Evolutionary conservation across 2,113 vertebrate genomes (phyloP).

Genomic region (Riparia riparia): DNA sequence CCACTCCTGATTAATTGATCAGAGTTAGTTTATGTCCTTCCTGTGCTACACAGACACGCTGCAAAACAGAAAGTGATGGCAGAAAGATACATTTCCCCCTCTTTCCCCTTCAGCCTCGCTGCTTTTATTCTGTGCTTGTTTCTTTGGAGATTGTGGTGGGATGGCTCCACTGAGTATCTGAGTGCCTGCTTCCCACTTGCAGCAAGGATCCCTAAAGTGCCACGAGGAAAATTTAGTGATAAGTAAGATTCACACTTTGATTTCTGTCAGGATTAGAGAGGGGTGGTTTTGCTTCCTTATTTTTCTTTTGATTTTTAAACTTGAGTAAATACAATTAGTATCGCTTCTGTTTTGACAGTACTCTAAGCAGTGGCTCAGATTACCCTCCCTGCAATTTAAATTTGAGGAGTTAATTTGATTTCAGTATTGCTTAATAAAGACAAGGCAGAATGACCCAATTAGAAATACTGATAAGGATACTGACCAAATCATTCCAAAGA

Average conservation of each 20-base stretch:
- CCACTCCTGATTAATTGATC: conserved; percentile 8
- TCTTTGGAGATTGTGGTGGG: background rate
- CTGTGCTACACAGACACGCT: background rate
- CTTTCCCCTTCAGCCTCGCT: background rate
- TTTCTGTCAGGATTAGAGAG: background rate
- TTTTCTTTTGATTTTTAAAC: background rate
- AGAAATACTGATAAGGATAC: background rate
- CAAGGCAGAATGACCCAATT: background rate
- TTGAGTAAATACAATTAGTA: background rate
- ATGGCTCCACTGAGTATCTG: background rate
- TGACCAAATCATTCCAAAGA: background rate
- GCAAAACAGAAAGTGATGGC: background rate
- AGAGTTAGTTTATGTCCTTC: background rate
- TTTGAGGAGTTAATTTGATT: background rate
- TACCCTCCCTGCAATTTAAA: background rate
- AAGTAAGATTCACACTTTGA: background rate
- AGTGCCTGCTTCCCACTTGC: background rate
- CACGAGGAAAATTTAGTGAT: background rate
- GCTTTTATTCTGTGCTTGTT: background rate
- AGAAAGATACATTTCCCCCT: background rate
- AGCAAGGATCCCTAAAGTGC: background rate
- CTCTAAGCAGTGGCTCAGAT: background rate
- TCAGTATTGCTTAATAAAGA: background rate
- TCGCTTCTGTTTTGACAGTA: background rate
- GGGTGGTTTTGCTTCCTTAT: background rate